Percentiles rank a stretch among this genome's conserved stretches.
Evolutionary conservation across 2,888 invertebrate species (phyloP).

Genomic region (Spodoptera picta): DNA sequence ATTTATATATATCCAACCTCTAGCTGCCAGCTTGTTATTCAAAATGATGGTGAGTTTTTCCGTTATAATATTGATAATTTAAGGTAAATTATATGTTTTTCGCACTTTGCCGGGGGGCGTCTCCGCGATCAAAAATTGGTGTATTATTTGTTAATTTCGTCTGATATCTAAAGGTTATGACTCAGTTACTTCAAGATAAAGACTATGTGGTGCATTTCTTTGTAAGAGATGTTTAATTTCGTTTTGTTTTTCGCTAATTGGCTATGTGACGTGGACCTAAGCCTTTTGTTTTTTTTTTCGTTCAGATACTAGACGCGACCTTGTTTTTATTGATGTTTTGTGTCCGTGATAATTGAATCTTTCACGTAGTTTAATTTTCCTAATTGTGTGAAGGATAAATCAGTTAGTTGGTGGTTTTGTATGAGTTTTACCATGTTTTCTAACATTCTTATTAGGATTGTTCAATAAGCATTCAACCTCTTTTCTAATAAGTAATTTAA

Average conservation of each 20-base stretch:
- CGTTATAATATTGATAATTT: background rate
- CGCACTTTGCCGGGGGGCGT: slow-evolving; percentile 69
- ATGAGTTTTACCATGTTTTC: slow-evolving; percentile 6
- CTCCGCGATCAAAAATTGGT: slow-evolving; percentile 44
- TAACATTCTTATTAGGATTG: slow-evolving; percentile 8
- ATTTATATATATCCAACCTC: slow-evolving; percentile 7
- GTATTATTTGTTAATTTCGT: slow-evolving; percentile 29
- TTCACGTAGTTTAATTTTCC: slow-evolving; percentile 17
- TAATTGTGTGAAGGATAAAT: slow-evolving; percentile 13
- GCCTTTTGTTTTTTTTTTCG: slow-evolving; percentile 40
- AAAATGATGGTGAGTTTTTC: slow-evolving; percentile 76
- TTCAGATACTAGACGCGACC: slow-evolving; percentile 26
- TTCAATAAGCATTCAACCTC: background rate
- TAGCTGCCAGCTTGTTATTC: slow-evolving; percentile 23
- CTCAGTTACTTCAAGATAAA: slow-evolving; percentile 32
- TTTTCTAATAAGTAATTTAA: no score
- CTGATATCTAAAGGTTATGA: slow-evolving; percentile 29
- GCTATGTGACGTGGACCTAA: slow-evolving; percentile 55
- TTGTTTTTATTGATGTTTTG: slow-evolving; percentile 39
- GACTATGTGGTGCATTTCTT: slow-evolving; percentile 16
- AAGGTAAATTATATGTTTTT: slow-evolving; percentile 14
- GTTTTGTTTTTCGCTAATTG: slow-evolving; percentile 35
- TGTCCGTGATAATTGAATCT: slow-evolving; percentile 33
- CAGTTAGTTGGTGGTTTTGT: slow-evolving; percentile 13
- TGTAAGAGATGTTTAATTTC: slow-evolving; percentile 18